phyloP scores from a whole-genome alignment of 2,797 vertebrate genomes.

The Rhinatrema bivittatum region DNA sequence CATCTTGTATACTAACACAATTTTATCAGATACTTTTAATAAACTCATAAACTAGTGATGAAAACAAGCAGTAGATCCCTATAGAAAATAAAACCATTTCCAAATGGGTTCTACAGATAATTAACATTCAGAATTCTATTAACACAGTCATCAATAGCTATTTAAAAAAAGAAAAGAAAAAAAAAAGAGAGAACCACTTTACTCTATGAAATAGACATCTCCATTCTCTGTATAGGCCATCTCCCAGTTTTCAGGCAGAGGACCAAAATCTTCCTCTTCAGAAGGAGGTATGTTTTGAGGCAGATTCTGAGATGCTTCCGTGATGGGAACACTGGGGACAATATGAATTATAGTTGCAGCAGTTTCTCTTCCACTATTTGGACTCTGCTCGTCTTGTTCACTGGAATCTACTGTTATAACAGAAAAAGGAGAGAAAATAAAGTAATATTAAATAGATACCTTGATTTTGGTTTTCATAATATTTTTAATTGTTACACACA shows the following conservation, averaged over 20 bases:
- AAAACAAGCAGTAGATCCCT: too few relatives aligned
- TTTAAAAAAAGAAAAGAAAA: background rate
- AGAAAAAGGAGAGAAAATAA: background rate
- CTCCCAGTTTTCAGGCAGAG: conserved; percentile 98
- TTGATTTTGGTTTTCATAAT: too few relatives aligned
- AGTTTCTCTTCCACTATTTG: conserved; percentile 55
- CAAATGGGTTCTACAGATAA: too few relatives aligned
- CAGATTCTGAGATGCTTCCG: conserved; percentile 93
- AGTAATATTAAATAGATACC: too few relatives aligned
- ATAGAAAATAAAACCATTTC: too few relatives aligned
- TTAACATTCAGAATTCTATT: too few relatives aligned
- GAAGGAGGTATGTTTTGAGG: conserved; percentile 88
- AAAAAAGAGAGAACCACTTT: conserved; percentile 37
- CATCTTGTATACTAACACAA: too few relatives aligned
- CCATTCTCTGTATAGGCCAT: conserved; percentile 98
- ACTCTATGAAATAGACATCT: conserved; percentile 99
- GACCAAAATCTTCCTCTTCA: conserved; percentile 88
- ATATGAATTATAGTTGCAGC: conserved; percentile 41
- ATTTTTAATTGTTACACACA: too few relatives aligned
- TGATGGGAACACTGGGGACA: conserved; percentile 79
- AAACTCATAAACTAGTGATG: too few relatives aligned
- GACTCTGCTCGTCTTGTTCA: conserved; percentile 81
- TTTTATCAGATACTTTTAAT: too few relatives aligned
- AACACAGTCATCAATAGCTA: too few relatives aligned
- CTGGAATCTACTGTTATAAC: conserved; percentile 90